phyloP scores from a whole-genome alignment of 1,140 invertebrate species.

The Drosophila busckii region DNA sequence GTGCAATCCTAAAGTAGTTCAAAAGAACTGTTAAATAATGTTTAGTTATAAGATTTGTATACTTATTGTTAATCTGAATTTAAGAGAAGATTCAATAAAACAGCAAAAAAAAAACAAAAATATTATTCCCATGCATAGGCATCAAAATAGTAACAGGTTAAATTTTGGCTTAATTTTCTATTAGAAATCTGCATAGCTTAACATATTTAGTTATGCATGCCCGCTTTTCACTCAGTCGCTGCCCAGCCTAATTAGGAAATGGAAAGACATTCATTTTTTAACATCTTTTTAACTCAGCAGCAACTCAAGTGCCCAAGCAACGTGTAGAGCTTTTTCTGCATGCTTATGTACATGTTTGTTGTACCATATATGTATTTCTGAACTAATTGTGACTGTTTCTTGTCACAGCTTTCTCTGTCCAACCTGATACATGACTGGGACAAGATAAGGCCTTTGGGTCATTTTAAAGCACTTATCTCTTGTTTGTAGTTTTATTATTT shows the following conservation, averaged over 20 bases:
- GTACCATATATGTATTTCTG: constrained; percentile 23
- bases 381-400: constrained; percentile 53
- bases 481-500: neutral
- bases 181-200: too few species aligned
- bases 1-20: too few species aligned
- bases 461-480: constrained; percentile 54
- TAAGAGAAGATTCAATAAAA: too few species aligned
- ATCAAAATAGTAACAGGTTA: too few species aligned
- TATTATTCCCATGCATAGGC: too few species aligned
- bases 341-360: constrained; percentile 1
- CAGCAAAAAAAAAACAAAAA: too few species aligned
- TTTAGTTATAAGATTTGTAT: too few species aligned
- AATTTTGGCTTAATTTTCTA: too few species aligned
- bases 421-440: constrained; percentile 70
- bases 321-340: neutral
- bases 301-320: constrained; percentile 46
- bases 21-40: too few species aligned
- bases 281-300: constrained; percentile 67
- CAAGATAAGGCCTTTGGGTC: constrained; percentile 61
- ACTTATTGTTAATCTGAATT: too few species aligned
- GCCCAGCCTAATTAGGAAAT: constrained; percentile 1
- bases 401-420: constrained; percentile 34
- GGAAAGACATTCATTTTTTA: constrained; percentile 44
- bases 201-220: too few species aligned
- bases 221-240: neutral